Evolutionary conservation across 2,113 vertebrate genomes (phyloP).

Genomic region (Carlito syrichta): DNA sequence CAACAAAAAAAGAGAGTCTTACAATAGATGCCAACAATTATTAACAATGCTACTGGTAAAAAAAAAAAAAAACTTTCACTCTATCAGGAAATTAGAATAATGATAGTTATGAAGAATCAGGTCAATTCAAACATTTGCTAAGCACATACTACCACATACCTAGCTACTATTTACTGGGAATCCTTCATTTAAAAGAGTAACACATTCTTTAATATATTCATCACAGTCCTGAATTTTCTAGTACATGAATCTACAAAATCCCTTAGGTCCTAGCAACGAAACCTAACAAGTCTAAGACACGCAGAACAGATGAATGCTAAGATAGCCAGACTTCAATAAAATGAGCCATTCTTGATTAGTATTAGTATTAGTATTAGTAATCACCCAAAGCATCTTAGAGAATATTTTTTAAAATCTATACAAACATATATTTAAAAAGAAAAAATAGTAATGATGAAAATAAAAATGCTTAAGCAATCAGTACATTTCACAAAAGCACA

Average conservation of each 20-base stretch:
- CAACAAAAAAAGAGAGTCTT: neutral
- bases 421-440: neutral
- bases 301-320: neutral
- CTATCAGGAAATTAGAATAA: neutral
- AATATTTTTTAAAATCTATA: no score
- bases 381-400: neutral
- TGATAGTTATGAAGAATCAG: neutral
- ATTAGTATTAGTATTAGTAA: neutral
- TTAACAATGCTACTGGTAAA: neutral
- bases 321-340: neutral
- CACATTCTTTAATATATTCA: neutral
- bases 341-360: neutral
- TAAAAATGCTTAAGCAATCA: neutral
- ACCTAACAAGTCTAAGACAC: neutral
- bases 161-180: neutral
- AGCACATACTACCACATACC: neutral
- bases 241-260: neutral
- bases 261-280: neutral
- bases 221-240: neutral
- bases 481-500: neutral
- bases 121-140: slow-evolving; percentile 4
- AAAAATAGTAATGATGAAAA: neutral
- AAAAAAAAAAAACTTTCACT: neutral
- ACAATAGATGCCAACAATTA: neutral
- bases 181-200: slow-evolving; percentile 6